phyloP scores from a whole-genome alignment of 2,888 invertebrate genomes.

The Catocala sponsa region DNA sequence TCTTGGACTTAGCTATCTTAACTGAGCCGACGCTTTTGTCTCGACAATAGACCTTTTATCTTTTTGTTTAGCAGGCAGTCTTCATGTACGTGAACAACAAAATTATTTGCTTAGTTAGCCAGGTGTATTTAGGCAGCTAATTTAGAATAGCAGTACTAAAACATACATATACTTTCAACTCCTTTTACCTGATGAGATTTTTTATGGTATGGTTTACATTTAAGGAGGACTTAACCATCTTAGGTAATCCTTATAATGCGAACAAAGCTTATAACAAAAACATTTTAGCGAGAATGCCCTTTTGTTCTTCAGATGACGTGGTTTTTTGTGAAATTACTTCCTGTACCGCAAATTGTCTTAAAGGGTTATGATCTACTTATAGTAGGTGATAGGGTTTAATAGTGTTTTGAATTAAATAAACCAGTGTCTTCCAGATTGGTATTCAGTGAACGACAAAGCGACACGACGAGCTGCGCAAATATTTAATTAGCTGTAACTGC shows the following conservation, averaged over 20 bases:
- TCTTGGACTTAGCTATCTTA: constrained; percentile 52
- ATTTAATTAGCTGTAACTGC: too few relatives aligned
- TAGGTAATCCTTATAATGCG: constrained; percentile 36
- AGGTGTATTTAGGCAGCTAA: not conserved
- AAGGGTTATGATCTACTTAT: constrained; percentile 11
- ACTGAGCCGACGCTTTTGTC: constrained; percentile 37
- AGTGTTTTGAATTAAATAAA: too few relatives aligned
- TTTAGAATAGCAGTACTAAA: constrained; percentile 3
- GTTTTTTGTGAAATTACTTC: constrained; percentile 26
- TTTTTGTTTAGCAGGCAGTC: constrained; percentile 16
- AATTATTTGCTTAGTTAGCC: constrained; percentile 1
- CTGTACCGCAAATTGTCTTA: constrained; percentile 1
- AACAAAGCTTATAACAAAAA: constrained; percentile 44
- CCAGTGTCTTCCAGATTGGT: too few relatives aligned
- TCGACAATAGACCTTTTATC: constrained; percentile 33
- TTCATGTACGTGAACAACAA: not conserved
- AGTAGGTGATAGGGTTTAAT: too few relatives aligned
- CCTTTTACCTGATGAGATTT: constrained; percentile 11
- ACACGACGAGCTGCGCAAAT: too few relatives aligned
- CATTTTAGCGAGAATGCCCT: constrained; percentile 20
- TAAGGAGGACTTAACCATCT: constrained; percentile 33
- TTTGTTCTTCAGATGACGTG: constrained; percentile 31
- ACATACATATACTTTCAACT: not conserved
- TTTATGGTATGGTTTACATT: constrained; percentile 21
- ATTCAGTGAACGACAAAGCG: too few relatives aligned